Percentiles rank a stretch among this genome's conserved stretches.
phyloP scores from a whole-genome alignment of 2,113 vertebrate genomes.

The Tachysurus vachellii region DNA sequence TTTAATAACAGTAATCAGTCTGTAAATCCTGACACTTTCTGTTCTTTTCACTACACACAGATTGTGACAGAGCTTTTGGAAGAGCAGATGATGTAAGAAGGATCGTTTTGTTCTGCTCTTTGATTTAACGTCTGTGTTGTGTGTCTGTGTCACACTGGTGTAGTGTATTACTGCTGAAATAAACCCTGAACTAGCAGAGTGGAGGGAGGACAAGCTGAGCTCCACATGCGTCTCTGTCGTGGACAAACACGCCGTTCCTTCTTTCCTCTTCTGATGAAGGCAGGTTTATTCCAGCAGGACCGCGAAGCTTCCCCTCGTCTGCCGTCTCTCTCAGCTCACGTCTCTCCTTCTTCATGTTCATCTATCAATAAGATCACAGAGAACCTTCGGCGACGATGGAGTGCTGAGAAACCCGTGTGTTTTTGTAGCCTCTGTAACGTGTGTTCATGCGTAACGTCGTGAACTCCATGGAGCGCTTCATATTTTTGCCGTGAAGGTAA shows the following conservation, averaged over 20 bases:
- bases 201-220: neutral
- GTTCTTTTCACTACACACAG: neutral
- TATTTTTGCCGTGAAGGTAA: constrained; percentile 39
- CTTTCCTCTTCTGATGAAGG: constrained; percentile 8
- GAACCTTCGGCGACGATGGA: neutral
- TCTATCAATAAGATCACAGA: constrained; percentile 30
- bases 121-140: neutral
- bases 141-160: neutral
- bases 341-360: constrained; percentile 30
- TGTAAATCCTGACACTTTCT: neutral
- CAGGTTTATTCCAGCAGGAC: constrained; percentile 1
- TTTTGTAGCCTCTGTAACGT: constrained; percentile 23
- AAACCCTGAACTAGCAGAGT: neutral
- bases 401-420: constrained; percentile 28
- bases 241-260: constrained; percentile 16
- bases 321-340: constrained; percentile 22
- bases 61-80: neutral
- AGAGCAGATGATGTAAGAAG: neutral
- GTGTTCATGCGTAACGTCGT: constrained; percentile 25
- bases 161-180: neutral
- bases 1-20: neutral
- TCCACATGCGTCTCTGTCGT: neutral
- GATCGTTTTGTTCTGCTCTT: neutral
- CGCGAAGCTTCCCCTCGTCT: constrained; percentile 22
- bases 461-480: constrained; percentile 25